phyloP scores from a whole-genome alignment of 2,113 vertebrate genomes.

The Peromyscus californicus region DNA sequence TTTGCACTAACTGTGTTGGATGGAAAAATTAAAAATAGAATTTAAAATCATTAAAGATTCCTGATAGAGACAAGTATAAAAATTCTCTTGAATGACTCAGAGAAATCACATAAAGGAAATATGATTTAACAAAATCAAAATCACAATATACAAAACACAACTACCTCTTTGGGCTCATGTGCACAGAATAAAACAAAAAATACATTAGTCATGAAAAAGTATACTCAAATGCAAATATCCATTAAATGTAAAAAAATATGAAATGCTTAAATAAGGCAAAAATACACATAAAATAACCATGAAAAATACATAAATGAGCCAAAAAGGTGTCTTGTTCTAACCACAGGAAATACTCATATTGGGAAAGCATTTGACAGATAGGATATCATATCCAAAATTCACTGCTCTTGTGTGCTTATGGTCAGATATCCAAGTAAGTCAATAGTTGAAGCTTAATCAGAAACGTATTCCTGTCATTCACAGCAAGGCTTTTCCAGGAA shows the following conservation, averaged over 20 bases:
- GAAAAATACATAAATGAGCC: background rate
- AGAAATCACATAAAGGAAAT: background rate
- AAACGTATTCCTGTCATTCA: background rate
- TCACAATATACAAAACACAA: background rate
- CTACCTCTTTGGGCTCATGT: background rate
- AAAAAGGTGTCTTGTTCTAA: background rate
- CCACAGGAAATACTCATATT: background rate
- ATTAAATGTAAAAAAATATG: conserved; percentile 15
- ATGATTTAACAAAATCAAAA: background rate
- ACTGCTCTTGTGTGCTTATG: background rate
- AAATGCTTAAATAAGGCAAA: background rate
- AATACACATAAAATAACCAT: background rate
- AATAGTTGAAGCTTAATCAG: background rate
- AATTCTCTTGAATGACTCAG: background rate
- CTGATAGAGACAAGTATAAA: background rate
- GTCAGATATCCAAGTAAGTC: background rate
- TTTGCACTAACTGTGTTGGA: background rate
- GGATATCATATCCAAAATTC: background rate
- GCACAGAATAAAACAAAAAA: conserved; percentile 9
- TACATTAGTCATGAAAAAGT: background rate
- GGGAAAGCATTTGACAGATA: background rate
- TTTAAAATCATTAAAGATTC: background rate
- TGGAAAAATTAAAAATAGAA: background rate
- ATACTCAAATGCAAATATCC: background rate
- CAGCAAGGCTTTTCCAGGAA: background rate